A percentile compares a stretch with the other conserved stretches of the same genome.
phyloP scores from a whole-genome alignment of 2,113 vertebrate species.

The Psittacara wagleri region DNA sequence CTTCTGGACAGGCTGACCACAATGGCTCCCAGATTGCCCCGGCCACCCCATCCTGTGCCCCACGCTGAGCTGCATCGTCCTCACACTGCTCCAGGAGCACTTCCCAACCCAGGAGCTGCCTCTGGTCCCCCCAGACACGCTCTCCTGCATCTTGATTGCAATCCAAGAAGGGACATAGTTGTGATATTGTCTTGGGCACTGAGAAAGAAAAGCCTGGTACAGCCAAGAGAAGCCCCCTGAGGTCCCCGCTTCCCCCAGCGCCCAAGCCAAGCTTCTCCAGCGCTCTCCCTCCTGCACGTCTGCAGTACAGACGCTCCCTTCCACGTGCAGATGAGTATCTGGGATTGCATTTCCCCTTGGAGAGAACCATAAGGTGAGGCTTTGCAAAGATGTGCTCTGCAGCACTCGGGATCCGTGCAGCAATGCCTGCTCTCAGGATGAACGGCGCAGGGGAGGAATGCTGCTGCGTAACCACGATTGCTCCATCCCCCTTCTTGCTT shows the following conservation, averaged over 20 bases:
- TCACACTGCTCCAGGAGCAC: background rate
- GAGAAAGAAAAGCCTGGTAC: background rate
- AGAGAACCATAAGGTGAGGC: background rate
- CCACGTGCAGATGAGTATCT: background rate
- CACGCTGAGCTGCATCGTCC: background rate
- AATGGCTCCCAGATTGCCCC: background rate
- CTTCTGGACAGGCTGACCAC: background rate
- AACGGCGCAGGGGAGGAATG: rapidly evolving
- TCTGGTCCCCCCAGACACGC: background rate
- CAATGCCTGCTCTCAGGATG: background rate
- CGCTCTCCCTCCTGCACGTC: background rate
- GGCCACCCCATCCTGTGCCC: background rate
- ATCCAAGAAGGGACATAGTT: background rate
- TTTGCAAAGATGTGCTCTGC: background rate
- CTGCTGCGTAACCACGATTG: background rate
- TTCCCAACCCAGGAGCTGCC: background rate
- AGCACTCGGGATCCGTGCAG: background rate
- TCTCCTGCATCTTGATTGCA: background rate
- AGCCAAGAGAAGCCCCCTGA: background rate
- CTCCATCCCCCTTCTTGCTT: background rate
- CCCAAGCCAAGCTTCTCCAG: background rate
- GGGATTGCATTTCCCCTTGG: background rate
- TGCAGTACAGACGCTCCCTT: background rate
- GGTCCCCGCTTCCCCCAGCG: rapidly evolving
- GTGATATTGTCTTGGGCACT: background rate